Evolutionary conservation across 2,797 vertebrate species (phyloP), one percentile per base, ranked within the genome.

Genomic region (Peromyscus attwateri): DNA sequence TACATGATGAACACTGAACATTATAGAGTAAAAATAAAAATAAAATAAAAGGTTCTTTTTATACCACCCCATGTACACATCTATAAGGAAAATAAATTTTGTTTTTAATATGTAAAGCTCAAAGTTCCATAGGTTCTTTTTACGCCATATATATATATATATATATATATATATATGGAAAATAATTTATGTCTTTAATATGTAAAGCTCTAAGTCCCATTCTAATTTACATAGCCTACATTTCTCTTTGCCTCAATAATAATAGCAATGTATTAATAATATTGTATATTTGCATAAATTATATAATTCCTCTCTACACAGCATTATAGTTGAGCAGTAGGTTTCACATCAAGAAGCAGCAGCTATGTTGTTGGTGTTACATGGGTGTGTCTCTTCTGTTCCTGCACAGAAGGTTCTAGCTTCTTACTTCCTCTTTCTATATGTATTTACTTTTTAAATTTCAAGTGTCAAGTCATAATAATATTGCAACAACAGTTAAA

Each of bases 191-290:
- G 34, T 55, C 82, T 75, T 92, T 75, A 81, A 92, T 70, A 90
- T 55, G 16, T 60, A 68, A 40, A 73, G 62, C 14, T 93, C n/a
- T 21, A 60, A 76, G 23, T 89, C 91, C 25, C 57, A 68, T 34
- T 83, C 64, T 89, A 77, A 85, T 62, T 90, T 95, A 40, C 25
- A 91, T 49, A 94, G 68, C 77, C 60, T 90, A 66, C 76, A 80
- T 66, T 95, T 95, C 31, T 60, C 57, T 40, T 96, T 93, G 37
- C 82, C 19, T 94, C 49, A 70, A 73, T 49, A 92, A 52, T 55
- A 82, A 70, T 62, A 93, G n/a, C 21, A 92, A 90, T 52, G 1
- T 17, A 43, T 55, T 11, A 31, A 88, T 52, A 55, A 89, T 68
- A 40, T 57, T 94, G 40, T 89, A 2, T 37, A n/a, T 89, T 92